These are phyloP conservation scores for Australoheros facetus DNA, from an alignment of 2,797 vertebrate species.

Conservation along the genomic window DNA sequence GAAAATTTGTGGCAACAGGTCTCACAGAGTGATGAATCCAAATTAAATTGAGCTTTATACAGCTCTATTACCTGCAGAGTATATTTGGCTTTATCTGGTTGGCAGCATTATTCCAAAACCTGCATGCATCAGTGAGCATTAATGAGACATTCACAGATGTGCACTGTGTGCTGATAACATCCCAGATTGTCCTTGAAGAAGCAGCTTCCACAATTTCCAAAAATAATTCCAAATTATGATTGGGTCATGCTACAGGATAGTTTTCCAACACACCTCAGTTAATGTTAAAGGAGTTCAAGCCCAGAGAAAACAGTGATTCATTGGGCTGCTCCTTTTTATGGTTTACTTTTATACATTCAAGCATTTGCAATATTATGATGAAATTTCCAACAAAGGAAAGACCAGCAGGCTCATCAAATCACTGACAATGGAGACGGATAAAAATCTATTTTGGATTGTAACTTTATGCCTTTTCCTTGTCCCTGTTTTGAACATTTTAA, in stretches of 20 bases:
- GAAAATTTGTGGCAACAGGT: too few relatives aligned
- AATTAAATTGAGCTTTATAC: too few relatives aligned
- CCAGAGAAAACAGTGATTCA: too few relatives aligned
- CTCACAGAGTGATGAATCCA: too few relatives aligned
- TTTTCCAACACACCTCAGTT: background rate
- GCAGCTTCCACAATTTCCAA: background rate
- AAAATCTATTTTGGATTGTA: background rate
- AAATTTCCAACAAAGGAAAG: conserved; percentile 5
- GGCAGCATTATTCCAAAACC: too few relatives aligned
- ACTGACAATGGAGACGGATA: background rate
- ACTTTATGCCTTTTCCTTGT: background rate
- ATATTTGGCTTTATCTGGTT: too few relatives aligned
- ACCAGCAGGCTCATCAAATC: background rate
- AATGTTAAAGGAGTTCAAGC: too few relatives aligned
- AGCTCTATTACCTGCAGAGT: too few relatives aligned
- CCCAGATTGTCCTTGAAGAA: background rate
- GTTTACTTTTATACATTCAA: background rate
- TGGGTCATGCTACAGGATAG: background rate
- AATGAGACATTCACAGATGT: too few relatives aligned
- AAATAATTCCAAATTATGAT: background rate
- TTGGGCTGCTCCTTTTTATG: fast-evolving
- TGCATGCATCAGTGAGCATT: too few relatives aligned
- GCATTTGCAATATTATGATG: conserved; percentile 32
- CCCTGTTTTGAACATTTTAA: background rate
- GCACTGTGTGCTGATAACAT: too few relatives aligned